Conservation (phyloP, 2,797 vertebrate species). For the Pseudopleuronectes americanus region DNA sequence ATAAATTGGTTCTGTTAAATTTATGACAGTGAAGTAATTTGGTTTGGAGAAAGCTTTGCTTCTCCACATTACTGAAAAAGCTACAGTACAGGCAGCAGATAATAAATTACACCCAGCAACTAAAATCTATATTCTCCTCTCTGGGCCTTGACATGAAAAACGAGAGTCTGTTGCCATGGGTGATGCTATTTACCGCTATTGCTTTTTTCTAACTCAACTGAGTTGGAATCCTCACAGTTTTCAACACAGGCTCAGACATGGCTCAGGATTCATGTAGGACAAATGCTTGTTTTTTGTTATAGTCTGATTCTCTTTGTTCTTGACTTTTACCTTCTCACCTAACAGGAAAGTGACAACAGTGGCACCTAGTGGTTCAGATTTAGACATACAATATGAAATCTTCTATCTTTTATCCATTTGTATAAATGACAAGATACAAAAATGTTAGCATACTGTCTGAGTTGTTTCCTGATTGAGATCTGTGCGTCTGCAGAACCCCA, state of each 20-base stretch:
- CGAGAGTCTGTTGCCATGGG: neutral
- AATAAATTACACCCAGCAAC: slow-evolving; percentile 16
- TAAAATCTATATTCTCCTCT: slow-evolving; percentile 22
- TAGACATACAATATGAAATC: neutral
- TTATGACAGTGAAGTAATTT: neutral
- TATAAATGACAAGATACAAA: neutral
- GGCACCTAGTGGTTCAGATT: slow-evolving; percentile 51
- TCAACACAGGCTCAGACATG: slow-evolving; percentile 4
- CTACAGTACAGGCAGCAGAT: slow-evolving; percentile 12
- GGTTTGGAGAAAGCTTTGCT: no score
- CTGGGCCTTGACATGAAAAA: neutral
- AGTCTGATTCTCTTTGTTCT: neutral
- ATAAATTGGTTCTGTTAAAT: neutral
- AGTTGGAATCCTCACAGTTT: neutral
- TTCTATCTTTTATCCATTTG: neutral
- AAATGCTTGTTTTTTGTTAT: neutral
- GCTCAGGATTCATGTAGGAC: neutral
- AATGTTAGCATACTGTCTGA: slow-evolving; percentile 87
- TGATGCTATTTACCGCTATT: neutral
- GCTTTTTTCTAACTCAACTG: no score
- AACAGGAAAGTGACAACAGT: slow-evolving; percentile 14
- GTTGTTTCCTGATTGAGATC: slow-evolving; percentile 87
- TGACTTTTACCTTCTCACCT: neutral
- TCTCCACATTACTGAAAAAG: neutral
- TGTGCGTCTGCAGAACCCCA: slow-evolving; percentile 93